phyloP scores from a whole-genome alignment of 1,140 invertebrate species.

The Lepidostoma basale region DNA sequence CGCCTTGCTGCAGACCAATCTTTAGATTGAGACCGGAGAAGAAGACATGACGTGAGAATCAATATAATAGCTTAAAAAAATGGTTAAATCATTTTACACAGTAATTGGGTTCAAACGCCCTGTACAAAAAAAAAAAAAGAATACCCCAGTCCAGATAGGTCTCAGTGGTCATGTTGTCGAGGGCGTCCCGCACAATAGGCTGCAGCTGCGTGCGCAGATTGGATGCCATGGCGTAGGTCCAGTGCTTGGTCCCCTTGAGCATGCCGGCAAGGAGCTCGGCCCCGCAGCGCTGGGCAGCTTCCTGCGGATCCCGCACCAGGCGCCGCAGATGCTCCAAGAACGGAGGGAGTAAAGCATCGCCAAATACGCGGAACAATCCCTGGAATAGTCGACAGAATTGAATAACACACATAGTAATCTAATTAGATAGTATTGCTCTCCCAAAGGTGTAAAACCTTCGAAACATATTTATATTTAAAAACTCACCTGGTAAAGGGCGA shows the following conservation, averaged over 20 bases:
- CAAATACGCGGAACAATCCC: slow-evolving; percentile 81
- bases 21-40: not conserved
- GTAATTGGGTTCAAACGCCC: not conserved
- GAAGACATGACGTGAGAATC: not conserved
- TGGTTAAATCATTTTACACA: not conserved
- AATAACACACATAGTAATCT: too few species aligned
- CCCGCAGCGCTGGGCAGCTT: slow-evolving; percentile 82
- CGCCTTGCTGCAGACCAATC: too few species aligned
- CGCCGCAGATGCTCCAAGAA: slow-evolving; percentile 71
- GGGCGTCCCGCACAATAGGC: slow-evolving; percentile 66
- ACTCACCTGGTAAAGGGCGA: slow-evolving; percentile 75
- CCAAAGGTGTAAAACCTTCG: not conserved
- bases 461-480: not conserved
- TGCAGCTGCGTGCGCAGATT: slow-evolving; percentile 64
- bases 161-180: slow-evolving; percentile 70
- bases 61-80: too few species aligned
- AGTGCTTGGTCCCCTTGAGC: slow-evolving; percentile 81
- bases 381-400: slow-evolving; percentile 50
- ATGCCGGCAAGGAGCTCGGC: slow-evolving; percentile 81
- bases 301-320: slow-evolving; percentile 72
- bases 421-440: not conserved
- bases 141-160: slow-evolving; percentile 55
- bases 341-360: slow-evolving; percentile 66
- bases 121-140: not conserved
- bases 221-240: slow-evolving; percentile 71